Conservation (phyloP, 2,888 invertebrate genomes). For the Tenodera sinensis region DNA sequence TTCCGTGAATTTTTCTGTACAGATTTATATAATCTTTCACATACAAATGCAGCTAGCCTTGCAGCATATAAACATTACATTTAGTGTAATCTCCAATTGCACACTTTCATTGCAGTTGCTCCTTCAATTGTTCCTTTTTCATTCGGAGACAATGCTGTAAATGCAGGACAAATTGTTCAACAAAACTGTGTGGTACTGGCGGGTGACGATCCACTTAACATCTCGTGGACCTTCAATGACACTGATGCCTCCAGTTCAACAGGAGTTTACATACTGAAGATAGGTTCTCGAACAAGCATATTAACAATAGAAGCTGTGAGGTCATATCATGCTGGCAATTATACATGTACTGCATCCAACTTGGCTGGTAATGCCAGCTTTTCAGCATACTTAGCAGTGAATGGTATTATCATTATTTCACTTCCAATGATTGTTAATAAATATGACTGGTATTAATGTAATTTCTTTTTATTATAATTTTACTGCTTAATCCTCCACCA, state of each 20-base stretch:
- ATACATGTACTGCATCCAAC: slow-evolving; percentile 60
- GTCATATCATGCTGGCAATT: slow-evolving; percentile 59
- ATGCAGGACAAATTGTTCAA: slow-evolving; percentile 61
- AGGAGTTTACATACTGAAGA: slow-evolving; percentile 54
- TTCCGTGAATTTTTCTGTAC: background rate
- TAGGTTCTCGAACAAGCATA: slow-evolving; percentile 60
- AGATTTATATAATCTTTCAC: background rate
- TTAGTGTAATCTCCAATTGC: background rate
- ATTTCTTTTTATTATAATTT: background rate
- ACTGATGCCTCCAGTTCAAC: slow-evolving; percentile 46
- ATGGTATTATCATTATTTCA: slow-evolving; percentile 49
- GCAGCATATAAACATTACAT: no score
- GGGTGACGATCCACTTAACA: slow-evolving; percentile 70
- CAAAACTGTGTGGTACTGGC: slow-evolving; percentile 56
- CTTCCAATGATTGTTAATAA: background rate
- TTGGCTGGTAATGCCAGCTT: slow-evolving; percentile 59
- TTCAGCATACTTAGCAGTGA: slow-evolving; percentile 67
- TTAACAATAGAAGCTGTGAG: slow-evolving; percentile 60
- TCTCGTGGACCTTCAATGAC: slow-evolving; percentile 63
- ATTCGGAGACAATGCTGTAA: slow-evolving; percentile 60
- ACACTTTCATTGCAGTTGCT: slow-evolving; percentile 49
- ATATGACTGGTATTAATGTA: background rate
- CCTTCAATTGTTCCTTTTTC: slow-evolving; percentile 63
- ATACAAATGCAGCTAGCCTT: background rate
- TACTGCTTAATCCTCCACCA: background rate